Percentiles rank a stretch among this genome's conserved stretches.
These are phyloP conservation scores for Phataginus tricuspis DNA, from an alignment of 2,797 vertebrate genomes.

Conservation along the genomic window DNA sequence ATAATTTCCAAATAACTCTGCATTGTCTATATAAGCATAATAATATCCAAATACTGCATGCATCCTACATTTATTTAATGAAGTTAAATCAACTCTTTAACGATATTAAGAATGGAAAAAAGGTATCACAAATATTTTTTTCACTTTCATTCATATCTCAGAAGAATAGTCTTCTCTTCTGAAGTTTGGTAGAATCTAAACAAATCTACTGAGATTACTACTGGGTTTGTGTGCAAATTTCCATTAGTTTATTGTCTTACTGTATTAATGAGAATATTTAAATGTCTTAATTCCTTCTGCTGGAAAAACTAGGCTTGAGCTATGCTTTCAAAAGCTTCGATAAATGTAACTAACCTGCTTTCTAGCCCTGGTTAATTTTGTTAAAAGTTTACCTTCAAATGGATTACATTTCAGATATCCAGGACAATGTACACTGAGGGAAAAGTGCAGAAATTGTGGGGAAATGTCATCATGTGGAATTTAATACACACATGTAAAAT, in stretches of 20 bases:
- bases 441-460: neutral
- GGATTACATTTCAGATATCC: neutral
- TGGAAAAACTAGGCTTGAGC: neutral
- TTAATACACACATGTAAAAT: neutral
- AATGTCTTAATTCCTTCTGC: neutral
- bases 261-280: neutral
- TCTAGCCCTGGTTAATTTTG: neutral
- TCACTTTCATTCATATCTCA: neutral
- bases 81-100: neutral
- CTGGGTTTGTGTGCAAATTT: neutral
- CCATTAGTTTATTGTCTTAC: neutral
- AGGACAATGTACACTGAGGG: neutral
- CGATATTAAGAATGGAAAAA: neutral
- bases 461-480: neutral
- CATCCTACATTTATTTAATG: neutral
- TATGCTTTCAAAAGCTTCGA: neutral
- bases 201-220: neutral
- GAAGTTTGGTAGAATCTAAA: neutral
- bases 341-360: neutral
- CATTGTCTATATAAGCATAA: slow-evolving; percentile 45
- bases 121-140: neutral
- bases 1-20: neutral
- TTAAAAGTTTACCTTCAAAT: slow-evolving; percentile 14
- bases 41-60: neutral
- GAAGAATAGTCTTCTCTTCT: neutral